Evolutionary conservation across 2,888 invertebrate genomes (phyloP).

Genomic region (Smittia aterrima): DNA sequence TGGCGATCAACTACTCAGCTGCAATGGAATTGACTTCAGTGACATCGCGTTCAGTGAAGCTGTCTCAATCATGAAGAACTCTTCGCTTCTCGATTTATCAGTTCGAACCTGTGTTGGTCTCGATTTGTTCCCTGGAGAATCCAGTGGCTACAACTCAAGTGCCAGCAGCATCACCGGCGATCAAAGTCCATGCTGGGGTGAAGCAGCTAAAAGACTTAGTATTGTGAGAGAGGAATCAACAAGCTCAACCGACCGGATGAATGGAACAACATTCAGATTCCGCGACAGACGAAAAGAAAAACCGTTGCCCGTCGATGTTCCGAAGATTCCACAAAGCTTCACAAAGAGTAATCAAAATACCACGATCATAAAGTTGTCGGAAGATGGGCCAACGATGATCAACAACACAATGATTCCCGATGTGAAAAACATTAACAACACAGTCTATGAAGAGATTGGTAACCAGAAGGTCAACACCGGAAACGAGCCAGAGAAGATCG

Average conservation of each 20-base stretch:
- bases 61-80: conserved; percentile 75
- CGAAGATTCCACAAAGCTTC: conserved; percentile 54
- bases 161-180: conserved; percentile 79
- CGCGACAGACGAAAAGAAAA: conserved; percentile 51
- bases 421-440: conserved; percentile 41
- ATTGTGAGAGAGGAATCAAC: conserved; percentile 68
- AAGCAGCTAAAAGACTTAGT: conserved; percentile 63
- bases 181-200: conserved; percentile 66
- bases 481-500: conserved; percentile 47
- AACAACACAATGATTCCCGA: conserved; percentile 58
- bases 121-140: conserved; percentile 77
- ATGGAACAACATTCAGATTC: conserved; percentile 30
- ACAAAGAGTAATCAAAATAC: conserved; percentile 57
- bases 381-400: conserved; percentile 66
- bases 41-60: conserved; percentile 83
- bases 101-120: conserved; percentile 76
- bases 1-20: conserved; percentile 87
- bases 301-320: conserved; percentile 55
- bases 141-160: conserved; percentile 80
- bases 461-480: not conserved
- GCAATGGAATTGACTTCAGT: conserved; percentile 77
- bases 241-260: conserved; percentile 18
- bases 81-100: conserved; percentile 71
- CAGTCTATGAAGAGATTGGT: not conserved
- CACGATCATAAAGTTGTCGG: conserved; percentile 70